These are phyloP conservation scores for Cichlasoma orientale DNA, from an alignment of 2,797 vertebrate genomes.

Conservation along the genomic window DNA sequence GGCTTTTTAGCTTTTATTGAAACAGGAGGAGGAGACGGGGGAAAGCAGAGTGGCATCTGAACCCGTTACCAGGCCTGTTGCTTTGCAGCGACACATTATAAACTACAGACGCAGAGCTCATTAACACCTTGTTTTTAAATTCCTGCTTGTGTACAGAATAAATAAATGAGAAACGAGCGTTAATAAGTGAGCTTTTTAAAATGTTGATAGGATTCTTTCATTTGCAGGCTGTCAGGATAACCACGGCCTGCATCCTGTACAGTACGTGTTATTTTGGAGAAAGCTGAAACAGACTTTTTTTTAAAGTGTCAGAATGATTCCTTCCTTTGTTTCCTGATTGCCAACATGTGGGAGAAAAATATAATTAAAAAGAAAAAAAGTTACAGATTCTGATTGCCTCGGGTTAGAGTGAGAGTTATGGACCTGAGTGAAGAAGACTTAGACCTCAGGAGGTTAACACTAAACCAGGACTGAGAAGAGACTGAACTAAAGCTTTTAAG, in stretches of 20 bases:
- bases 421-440: too few relatives aligned
- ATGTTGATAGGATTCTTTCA: neutral
- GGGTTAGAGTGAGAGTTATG: too few relatives aligned
- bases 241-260: neutral
- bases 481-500: too few relatives aligned
- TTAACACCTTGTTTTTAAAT: neutral
- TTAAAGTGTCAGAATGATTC: neutral
- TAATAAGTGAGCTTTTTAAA: neutral
- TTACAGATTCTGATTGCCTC: too few relatives aligned
- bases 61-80: neutral
- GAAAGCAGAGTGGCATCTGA: constrained; percentile 15
- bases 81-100: neutral
- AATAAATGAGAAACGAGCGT: neutral
- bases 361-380: too few relatives aligned
- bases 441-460: too few relatives aligned
- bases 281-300: neutral
- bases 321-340: neutral
- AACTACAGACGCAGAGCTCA: neutral
- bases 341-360: neutral
- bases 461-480: too few relatives aligned
- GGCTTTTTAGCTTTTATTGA: constrained; percentile 46
- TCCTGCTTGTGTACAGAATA: rapidly evolving
- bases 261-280: neutral
- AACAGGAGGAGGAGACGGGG: constrained; percentile 14
- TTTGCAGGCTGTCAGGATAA: too few relatives aligned